phyloP scores from a whole-genome alignment of 2,113 vertebrate genomes.

The Dolichallabes microphthalmus region DNA sequence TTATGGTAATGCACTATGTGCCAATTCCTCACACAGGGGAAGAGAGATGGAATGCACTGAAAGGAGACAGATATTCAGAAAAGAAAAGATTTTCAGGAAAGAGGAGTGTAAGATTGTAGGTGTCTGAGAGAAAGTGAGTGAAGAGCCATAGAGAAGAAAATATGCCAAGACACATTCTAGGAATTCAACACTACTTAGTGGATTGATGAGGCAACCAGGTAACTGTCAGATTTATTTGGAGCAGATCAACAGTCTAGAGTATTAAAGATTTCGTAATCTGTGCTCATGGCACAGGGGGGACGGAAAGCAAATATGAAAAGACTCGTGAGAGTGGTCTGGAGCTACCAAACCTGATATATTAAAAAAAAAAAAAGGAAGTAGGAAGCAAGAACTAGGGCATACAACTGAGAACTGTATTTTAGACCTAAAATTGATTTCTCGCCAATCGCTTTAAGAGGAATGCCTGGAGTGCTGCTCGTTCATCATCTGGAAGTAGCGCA shows the following conservation, averaged over 20 bases:
- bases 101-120: neutral
- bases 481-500: neutral
- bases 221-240: slow-evolving; percentile 11
- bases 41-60: slow-evolving; percentile 15
- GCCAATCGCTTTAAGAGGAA: neutral
- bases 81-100: neutral
- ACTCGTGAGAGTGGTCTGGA: neutral
- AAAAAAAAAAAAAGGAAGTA: neutral
- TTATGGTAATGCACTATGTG: slow-evolving; percentile 30
- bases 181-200: slow-evolving; percentile 1
- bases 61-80: neutral
- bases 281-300: neutral
- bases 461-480: neutral
- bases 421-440: neutral
- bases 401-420: slow-evolving; percentile 5
- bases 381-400: neutral
- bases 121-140: slow-evolving; percentile 47
- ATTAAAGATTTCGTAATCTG: neutral
- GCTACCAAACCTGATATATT: slow-evolving; percentile 4
- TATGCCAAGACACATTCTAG: slow-evolving; percentile 22
- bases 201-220: slow-evolving; percentile 9
- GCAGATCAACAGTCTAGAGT: neutral
- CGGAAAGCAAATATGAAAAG: slow-evolving; percentile 18
- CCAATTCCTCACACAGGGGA: slow-evolving; percentile 10
- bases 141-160: slow-evolving; percentile 19